Evolutionary conservation across 2,113 vertebrate genomes (phyloP).

Genomic region (Talpa occidentalis): DNA sequence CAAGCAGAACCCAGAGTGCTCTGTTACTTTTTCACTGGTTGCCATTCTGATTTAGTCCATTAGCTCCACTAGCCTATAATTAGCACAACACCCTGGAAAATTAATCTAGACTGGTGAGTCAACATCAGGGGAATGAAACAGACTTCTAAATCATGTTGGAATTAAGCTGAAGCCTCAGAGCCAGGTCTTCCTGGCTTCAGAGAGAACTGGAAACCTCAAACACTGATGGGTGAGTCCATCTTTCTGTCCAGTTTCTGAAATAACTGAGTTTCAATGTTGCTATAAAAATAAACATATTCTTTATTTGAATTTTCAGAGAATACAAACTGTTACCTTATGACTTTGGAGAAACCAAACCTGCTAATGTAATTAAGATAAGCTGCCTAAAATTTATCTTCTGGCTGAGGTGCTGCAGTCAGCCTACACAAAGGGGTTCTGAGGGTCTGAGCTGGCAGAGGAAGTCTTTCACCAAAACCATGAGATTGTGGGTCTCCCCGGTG

Average conservation of each 20-base stretch:
- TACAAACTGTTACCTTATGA: neutral
- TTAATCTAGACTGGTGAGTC: slow-evolving; percentile 74
- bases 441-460: neutral
- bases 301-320: neutral
- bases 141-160: slow-evolving; percentile 59
- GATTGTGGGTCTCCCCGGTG: too few relatives aligned
- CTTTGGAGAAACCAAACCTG: neutral
- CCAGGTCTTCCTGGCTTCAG: neutral
- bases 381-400: neutral
- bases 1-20: neutral
- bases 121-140: slow-evolving; percentile 61
- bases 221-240: neutral
- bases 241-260: neutral
- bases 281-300: slow-evolving; percentile 19
- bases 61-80: slow-evolving; percentile 74
- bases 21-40: slow-evolving; percentile 57
- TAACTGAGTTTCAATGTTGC: slow-evolving; percentile 1
- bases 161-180: neutral
- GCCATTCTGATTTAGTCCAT: slow-evolving; percentile 68
- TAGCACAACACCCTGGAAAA: slow-evolving; percentile 76
- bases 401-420: neutral
- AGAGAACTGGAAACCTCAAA: slow-evolving; percentile 11
- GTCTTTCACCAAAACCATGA: neutral
- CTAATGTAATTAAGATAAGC: neutral
- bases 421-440: neutral